A percentile compares a stretch with the other conserved stretches of the same genome.
Conservation (phyloP, 1,140 invertebrate genomes). For the Thereuonema tuberculata region DNA sequence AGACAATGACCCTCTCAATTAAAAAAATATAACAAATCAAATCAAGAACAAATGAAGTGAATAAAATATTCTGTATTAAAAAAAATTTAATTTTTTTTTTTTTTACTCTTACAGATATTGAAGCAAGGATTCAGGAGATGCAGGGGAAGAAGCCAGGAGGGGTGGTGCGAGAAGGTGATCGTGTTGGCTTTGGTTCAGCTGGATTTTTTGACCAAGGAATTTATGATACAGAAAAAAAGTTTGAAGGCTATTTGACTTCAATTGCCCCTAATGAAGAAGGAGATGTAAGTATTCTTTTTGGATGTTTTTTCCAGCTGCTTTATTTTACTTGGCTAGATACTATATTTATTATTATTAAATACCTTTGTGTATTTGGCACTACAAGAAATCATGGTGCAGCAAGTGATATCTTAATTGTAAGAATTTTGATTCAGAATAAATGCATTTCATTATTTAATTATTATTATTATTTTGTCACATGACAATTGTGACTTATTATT, state of each 20-base stretch:
- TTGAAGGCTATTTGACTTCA: constrained; percentile 87
- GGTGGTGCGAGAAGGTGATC: constrained; percentile 44
- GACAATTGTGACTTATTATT: too few species aligned
- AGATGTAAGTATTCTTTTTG: constrained; percentile 44
- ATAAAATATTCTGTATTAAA: too few species aligned
- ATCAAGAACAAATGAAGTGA: too few species aligned
- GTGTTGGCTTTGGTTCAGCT: constrained; percentile 74
- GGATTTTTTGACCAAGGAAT: constrained; percentile 87
- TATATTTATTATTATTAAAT: too few species aligned
- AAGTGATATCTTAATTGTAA: too few species aligned
- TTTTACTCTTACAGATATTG: constrained; percentile 56
- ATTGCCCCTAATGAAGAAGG: constrained; percentile 86
- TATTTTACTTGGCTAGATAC: not conserved
- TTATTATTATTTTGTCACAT: not conserved
- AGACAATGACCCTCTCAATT: too few species aligned
- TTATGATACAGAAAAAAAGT: constrained; percentile 63
- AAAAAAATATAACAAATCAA: too few species aligned
- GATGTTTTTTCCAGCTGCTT: constrained; percentile 1
- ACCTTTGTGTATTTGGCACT: too few species aligned
- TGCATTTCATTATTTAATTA: constrained; percentile 10
- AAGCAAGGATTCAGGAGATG: constrained; percentile 79
- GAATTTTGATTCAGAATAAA: not conserved
- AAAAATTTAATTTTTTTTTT: too few species aligned
- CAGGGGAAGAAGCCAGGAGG: constrained; percentile 62
- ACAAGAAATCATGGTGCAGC: too few species aligned